phyloP scores from a whole-genome alignment of 1,140 invertebrate species.

The Hycleus cichorii region DNA sequence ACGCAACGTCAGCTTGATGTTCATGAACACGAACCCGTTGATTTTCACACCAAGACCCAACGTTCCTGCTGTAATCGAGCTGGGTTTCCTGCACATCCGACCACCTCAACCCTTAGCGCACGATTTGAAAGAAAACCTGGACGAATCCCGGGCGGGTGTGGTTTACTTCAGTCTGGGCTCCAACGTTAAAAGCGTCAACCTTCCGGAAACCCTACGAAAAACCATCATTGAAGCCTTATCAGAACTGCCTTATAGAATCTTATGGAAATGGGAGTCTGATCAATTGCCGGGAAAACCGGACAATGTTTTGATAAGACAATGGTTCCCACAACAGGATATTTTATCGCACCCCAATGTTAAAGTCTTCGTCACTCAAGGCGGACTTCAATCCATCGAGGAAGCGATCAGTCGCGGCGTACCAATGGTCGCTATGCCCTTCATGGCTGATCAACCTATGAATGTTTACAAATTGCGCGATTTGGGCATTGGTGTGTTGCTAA shows the following conservation, averaged over 20 bases:
- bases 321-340: constrained; percentile 64
- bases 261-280: constrained; percentile 49
- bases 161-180: constrained; percentile 50
- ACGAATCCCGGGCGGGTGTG: constrained; percentile 39
- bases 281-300: constrained; percentile 46
- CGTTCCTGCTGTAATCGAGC: constrained; percentile 42
- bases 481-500: constrained; percentile 27
- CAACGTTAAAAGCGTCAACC: constrained; percentile 39
- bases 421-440: constrained; percentile 42
- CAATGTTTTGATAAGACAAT: constrained; percentile 56
- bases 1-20: constrained; percentile 45
- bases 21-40: constrained; percentile 44
- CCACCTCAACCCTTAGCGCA: constrained; percentile 37
- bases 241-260: constrained; percentile 42
- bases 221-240: constrained; percentile 43
- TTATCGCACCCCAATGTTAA: constrained; percentile 40
- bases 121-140: constrained; percentile 37
- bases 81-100: constrained; percentile 45
- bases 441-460: constrained; percentile 35
- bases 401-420: constrained; percentile 44
- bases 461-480: constrained; percentile 19
- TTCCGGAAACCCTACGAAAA: constrained; percentile 37
- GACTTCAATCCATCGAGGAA: constrained; percentile 46
- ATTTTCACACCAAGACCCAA: constrained; percentile 42
- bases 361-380: constrained; percentile 46